These are phyloP conservation scores for Vanessa atalanta DNA, from an alignment of 1,140 invertebrate genomes.

Conservation along the genomic window DNA sequence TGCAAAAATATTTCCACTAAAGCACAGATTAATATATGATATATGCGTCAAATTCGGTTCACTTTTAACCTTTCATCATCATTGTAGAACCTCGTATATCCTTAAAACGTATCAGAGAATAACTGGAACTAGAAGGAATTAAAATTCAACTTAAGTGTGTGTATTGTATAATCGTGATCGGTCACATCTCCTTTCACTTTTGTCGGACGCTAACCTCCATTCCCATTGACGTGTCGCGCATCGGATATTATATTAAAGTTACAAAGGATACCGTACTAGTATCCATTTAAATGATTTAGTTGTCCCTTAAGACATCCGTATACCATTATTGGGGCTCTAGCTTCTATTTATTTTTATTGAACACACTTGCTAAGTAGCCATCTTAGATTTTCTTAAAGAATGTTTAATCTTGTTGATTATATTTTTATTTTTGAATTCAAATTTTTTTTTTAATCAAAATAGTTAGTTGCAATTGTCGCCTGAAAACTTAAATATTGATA, in stretches of 20 bases:
- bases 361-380: neutral
- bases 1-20: no score
- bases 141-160: neutral
- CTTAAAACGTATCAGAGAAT: neutral
- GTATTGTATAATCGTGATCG: conserved; percentile 51
- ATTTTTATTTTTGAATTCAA: no score
- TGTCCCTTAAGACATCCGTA: conserved; percentile 15
- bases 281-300: conserved; percentile 9
- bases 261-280: conserved; percentile 18
- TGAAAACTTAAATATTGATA: no score
- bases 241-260: conserved; percentile 23
- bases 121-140: neutral
- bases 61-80: no score
- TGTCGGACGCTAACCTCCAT: conserved; percentile 43
- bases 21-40: no score
- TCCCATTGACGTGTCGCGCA: conserved; percentile 20
- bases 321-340: neutral
- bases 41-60: no score
- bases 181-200: conserved; percentile 62
- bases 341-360: conserved; percentile 7
- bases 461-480: no score
- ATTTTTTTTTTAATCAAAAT: no score
- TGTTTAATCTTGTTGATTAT: no score
- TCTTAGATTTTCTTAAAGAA: no score
- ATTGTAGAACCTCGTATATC: neutral